These are phyloP conservation scores for Oscarella lobularis DNA, from an alignment of 37 sponge, comb jelly and placozoan genomes.

Conservation along the genomic window DNA sequence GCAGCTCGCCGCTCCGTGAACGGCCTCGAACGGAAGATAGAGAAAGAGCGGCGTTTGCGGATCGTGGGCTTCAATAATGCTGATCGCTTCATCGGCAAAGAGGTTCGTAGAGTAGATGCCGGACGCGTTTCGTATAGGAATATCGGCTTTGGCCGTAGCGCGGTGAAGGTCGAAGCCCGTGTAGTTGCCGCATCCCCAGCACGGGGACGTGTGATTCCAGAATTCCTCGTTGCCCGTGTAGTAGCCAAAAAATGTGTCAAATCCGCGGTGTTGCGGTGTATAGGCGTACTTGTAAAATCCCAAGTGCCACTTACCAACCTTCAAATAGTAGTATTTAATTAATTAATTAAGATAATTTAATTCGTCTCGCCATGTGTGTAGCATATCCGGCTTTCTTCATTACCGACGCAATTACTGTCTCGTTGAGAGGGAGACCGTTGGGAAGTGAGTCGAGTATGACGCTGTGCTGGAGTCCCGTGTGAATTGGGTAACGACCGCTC, in stretches of 20 bases:
- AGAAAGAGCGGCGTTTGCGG: slow-evolving; percentile 23
- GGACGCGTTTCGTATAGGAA: neutral
- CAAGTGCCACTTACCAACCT: slow-evolving; percentile 32
- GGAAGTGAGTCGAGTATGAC: neutral
- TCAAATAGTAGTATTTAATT: neutral
- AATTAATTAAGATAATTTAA: neutral
- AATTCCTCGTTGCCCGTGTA: slow-evolving; percentile 1
- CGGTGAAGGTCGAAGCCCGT: neutral
- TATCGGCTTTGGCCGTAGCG: neutral
- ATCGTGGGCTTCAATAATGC: slow-evolving; percentile 22
- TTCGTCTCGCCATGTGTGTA: slow-evolving; percentile 3
- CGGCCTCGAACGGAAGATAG: slow-evolving; percentile 21
- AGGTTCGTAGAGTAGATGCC: slow-evolving; percentile 23
- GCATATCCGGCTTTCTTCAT: slow-evolving; percentile 6
- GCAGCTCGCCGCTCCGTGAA: slow-evolving; percentile 12
- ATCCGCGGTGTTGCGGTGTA: slow-evolving; percentile 27
- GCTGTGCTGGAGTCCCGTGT: slow-evolving; percentile 5
- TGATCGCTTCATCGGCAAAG: slow-evolving; percentile 15
- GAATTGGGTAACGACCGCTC: slow-evolving; percentile 32
- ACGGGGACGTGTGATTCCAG: slow-evolving; percentile 2
- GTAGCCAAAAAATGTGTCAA: slow-evolving; percentile 33
- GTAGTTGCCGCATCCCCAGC: neutral
- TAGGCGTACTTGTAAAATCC: slow-evolving; percentile 23
- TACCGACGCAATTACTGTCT: slow-evolving; percentile 20
- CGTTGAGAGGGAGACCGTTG: slow-evolving; percentile 20